Evolutionary conservation across 2,888 invertebrate species (phyloP).

Genomic region (Chalcis sispes): DNA sequence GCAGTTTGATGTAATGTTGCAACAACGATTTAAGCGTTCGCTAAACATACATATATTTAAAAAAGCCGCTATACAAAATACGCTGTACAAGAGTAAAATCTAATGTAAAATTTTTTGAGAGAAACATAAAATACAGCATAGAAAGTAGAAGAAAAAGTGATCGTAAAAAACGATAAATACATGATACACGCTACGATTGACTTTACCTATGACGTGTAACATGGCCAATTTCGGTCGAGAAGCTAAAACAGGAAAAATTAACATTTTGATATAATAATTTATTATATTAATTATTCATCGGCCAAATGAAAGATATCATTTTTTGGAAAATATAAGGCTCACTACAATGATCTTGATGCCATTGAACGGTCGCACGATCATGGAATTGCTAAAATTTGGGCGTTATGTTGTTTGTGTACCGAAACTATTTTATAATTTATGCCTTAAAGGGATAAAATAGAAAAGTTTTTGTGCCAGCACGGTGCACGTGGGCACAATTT

Average conservation of each 20-base stretch:
- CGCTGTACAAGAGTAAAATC: conserved; percentile 28
- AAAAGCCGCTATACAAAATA: conserved; percentile 54
- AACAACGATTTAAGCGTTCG: conserved; percentile 46
- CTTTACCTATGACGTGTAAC: conserved; percentile 76
- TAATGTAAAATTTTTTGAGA: conserved; percentile 21
- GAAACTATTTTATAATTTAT: not conserved
- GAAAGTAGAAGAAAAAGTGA: conserved; percentile 54
- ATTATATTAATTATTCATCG: not conserved
- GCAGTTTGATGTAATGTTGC: conserved; percentile 40
- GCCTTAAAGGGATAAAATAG: too few relatives aligned
- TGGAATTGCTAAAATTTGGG: too few relatives aligned
- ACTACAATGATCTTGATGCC: too few relatives aligned
- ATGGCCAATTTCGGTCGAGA: conserved; percentile 74
- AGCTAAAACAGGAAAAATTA: conserved; percentile 75
- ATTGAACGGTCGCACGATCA: too few relatives aligned
- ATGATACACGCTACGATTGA: conserved; percentile 66
- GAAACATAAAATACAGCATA: conserved; percentile 34
- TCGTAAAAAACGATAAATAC: conserved; percentile 59
- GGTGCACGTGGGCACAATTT: too few relatives aligned
- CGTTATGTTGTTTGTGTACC: conserved; percentile 1
- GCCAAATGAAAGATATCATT: too few relatives aligned
- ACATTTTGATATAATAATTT: conserved; percentile 9
- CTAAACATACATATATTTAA: conserved; percentile 13
- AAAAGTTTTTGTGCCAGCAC: too few relatives aligned
- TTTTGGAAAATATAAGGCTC: too few relatives aligned